A percentile compares a stretch with the other conserved stretches of the same genome.
phyloP scores from a whole-genome alignment of 1,140 invertebrate genomes.

The Drosophila bipectinata region DNA sequence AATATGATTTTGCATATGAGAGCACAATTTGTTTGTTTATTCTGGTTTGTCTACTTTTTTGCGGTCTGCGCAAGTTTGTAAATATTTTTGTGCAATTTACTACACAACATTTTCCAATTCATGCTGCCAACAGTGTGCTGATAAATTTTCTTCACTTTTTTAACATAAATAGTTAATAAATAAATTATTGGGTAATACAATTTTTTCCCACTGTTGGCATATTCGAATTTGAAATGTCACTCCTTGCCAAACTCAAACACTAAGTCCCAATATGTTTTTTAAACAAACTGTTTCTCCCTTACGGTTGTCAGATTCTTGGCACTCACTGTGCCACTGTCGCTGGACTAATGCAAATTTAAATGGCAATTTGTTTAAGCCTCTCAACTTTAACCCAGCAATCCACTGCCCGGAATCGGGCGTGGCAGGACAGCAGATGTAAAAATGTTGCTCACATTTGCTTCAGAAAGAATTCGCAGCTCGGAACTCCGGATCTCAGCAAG shows the following conservation, averaged over 20 bases:
- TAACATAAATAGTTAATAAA: neutral
- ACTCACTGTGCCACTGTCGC: constrained; percentile 26
- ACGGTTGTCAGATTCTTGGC: constrained; percentile 33
- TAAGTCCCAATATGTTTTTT: constrained; percentile 20
- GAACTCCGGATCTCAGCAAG: constrained; percentile 14
- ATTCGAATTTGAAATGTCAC: neutral
- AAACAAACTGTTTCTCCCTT: constrained; percentile 3
- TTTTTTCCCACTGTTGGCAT: neutral
- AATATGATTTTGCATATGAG: constrained; percentile 42
- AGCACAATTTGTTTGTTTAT: constrained; percentile 23
- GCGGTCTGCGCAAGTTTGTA: constrained; percentile 34
- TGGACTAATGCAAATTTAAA: constrained; percentile 64
- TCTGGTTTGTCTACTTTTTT: constrained; percentile 20
- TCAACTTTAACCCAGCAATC: constrained; percentile 41
- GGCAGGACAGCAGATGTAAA: constrained; percentile 26
- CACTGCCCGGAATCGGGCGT: constrained; percentile 17
- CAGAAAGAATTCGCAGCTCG: constrained; percentile 30
- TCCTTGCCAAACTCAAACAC: constrained; percentile 8
- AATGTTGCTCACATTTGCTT: constrained; percentile 52
- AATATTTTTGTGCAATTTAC: constrained; percentile 57
- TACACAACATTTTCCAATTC: constrained; percentile 34
- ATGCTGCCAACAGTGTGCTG: constrained; percentile 1
- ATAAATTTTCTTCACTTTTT: neutral
- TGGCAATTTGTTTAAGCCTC: constrained; percentile 60
- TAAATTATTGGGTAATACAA: neutral